Evolutionary conservation across 2,113 vertebrate species (phyloP).

Genomic region (Anguilla japonica): DNA sequence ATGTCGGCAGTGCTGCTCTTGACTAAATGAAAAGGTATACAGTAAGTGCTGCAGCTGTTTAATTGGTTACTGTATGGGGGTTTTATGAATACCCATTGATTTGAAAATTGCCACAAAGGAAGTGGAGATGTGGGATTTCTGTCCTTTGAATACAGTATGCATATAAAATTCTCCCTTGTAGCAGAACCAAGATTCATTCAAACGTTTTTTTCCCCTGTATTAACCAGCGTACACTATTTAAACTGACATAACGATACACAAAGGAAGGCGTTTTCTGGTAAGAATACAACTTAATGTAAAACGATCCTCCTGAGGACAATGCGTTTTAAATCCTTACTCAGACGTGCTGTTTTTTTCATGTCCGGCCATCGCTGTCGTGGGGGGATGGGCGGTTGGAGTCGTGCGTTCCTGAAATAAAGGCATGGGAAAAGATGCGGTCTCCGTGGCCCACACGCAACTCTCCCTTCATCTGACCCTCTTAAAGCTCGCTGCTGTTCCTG

Average conservation of each 20-base stretch:
- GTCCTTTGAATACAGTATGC: background rate
- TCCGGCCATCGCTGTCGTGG: conserved; percentile 48
- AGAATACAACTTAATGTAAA: background rate
- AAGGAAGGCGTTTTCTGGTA: background rate
- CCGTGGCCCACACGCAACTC: conserved; percentile 53
- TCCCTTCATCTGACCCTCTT: conserved; percentile 58
- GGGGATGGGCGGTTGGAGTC: conserved; percentile 42
- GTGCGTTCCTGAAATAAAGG: conserved; percentile 58
- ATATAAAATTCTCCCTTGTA: background rate
- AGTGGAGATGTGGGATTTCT: background rate
- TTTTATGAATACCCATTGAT: background rate
- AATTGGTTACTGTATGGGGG: background rate
- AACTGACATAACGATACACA: background rate
- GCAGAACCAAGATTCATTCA: background rate
- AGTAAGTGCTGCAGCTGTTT: background rate
- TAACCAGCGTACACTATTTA: background rate
- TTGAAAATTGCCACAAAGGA: background rate
- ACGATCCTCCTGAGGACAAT: background rate
- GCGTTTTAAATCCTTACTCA: background rate
- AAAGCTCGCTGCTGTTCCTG: conserved; percentile 38
- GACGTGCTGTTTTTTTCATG: conserved; percentile 56
- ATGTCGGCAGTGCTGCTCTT: background rate
- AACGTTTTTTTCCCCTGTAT: background rate
- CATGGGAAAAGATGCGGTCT: conserved; percentile 41
- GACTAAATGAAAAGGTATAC: too few species aligned